Evolutionary conservation across 2,888 invertebrate species (phyloP).

Genomic region (Xiphydria camelus): DNA sequence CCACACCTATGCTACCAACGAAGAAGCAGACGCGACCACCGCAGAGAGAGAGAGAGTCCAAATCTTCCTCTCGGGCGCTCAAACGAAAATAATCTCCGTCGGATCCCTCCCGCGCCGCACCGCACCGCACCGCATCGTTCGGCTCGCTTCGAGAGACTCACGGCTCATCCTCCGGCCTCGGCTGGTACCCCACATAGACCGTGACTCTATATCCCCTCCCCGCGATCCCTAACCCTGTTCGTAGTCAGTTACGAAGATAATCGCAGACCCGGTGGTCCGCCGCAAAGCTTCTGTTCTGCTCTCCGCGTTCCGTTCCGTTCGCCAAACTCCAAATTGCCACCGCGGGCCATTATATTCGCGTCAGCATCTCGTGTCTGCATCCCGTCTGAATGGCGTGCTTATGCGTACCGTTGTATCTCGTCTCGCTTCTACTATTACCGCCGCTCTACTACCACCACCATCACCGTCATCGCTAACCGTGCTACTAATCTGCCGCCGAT

Average conservation of each 20-base stretch:
- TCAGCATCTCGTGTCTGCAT: slow-evolving; percentile 28
- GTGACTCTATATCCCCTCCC: too few relatives aligned
- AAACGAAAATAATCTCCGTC: slow-evolving; percentile 33
- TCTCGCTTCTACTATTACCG: too few relatives aligned
- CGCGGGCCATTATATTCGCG: slow-evolving; percentile 48
- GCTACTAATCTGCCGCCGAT: too few relatives aligned
- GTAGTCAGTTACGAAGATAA: slow-evolving; percentile 4
- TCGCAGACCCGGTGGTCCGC: slow-evolving; percentile 38
- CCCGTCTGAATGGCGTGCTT: too few relatives aligned
- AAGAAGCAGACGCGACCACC: slow-evolving; percentile 41
- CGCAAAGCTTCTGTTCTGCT: slow-evolving; percentile 25
- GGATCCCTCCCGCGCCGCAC: slow-evolving; percentile 11
- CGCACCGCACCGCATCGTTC: too few relatives aligned
- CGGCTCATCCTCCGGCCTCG: too few relatives aligned
- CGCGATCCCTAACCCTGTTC: too few relatives aligned
- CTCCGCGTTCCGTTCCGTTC: slow-evolving; percentile 6
- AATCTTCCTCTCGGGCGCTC: slow-evolving; percentile 21
- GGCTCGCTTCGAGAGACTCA: too few relatives aligned
- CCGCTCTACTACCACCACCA: too few relatives aligned
- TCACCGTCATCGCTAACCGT: too few relatives aligned
- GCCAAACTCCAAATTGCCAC: slow-evolving; percentile 43
- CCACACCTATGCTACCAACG: slow-evolving; percentile 50
- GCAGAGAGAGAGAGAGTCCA: slow-evolving; percentile 26
- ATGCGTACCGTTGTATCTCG: too few relatives aligned
- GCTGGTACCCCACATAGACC: too few relatives aligned